A percentile compares a stretch with the other conserved stretches of the same genome.
Evolutionary conservation across 2,888 invertebrate species (phyloP).

Genomic region (Serripes groenlandicus): DNA sequence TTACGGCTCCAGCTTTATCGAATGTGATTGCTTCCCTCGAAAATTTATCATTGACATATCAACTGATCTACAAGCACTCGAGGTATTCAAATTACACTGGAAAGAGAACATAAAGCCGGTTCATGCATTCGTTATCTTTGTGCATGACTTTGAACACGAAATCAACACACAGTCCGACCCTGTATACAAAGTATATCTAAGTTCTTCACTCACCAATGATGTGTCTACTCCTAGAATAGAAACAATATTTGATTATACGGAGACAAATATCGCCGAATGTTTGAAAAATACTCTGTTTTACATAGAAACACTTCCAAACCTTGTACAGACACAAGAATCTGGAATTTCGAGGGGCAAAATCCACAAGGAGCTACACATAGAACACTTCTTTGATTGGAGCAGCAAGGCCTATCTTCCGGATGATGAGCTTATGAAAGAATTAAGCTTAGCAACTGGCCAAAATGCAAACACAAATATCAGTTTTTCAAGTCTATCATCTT

Average conservation of each 20-base stretch:
- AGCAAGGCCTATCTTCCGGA: neutral
- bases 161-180: conserved; percentile 59
- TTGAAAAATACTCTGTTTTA: conserved; percentile 61
- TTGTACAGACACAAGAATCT: neutral
- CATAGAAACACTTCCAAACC: conserved; percentile 63
- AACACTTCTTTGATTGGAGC: neutral
- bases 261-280: conserved; percentile 63
- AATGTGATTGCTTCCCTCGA: conserved; percentile 71
- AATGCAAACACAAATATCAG: no score
- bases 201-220: conserved; percentile 48
- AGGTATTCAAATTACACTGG: conserved; percentile 15
- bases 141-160: conserved; percentile 60
- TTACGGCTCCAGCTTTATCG: conserved; percentile 56
- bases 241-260: conserved; percentile 68
- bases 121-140: conserved; percentile 51
- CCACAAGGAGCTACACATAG: no score
- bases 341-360: neutral
- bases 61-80: conserved; percentile 28
- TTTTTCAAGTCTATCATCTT: neutral
- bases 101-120: neutral
- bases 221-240: conserved; percentile 51
- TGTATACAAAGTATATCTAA: conserved; percentile 67
- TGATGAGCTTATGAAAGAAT: conserved; percentile 1
- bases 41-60: conserved; percentile 74
- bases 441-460: no score